phyloP scores from a whole-genome alignment of 2,888 invertebrate genomes.

The Merodon equestris region DNA sequence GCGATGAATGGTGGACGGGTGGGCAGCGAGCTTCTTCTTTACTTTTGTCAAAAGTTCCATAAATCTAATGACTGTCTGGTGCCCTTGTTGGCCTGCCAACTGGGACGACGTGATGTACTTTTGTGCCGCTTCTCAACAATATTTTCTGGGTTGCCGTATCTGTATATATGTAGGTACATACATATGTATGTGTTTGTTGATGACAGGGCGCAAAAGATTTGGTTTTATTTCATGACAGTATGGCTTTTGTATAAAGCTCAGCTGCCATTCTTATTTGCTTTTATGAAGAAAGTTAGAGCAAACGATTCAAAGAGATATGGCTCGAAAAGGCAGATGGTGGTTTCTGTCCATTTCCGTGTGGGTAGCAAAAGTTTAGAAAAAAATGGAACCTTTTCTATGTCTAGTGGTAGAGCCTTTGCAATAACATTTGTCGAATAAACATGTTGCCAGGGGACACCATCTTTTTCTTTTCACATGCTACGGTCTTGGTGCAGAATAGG shows the following conservation, averaged over 20 bases:
- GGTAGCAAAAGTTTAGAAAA: not conserved
- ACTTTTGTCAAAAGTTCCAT: slow-evolving; percentile 42
- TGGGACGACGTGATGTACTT: slow-evolving; percentile 26
- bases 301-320: slow-evolving; percentile 4
- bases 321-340: not conserved
- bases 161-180: no score
- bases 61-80: slow-evolving; percentile 43
- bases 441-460: no score
- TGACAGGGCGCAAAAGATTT: slow-evolving; percentile 17
- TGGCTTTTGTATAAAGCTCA: not conserved
- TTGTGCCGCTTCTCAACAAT: slow-evolving; percentile 7
- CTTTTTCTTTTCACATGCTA: no score
- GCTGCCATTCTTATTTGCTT: slow-evolving; percentile 3
- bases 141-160: no score
- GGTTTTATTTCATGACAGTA: slow-evolving; percentile 12
- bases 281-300: not conserved
- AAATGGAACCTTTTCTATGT: no score
- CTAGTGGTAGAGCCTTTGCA: no score
- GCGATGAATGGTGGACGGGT: not conserved
- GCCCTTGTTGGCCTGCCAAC: slow-evolving; percentile 14
- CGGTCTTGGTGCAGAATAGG: no score
- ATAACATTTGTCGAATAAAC: no score
- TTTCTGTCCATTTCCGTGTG: not conserved
- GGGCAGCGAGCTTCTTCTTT: slow-evolving; percentile 14
- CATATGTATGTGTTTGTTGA: no score